Evolutionary conservation across 2,797 vertebrate genomes (phyloP).

Genomic region (Setipinna tenuifilis): DNA sequence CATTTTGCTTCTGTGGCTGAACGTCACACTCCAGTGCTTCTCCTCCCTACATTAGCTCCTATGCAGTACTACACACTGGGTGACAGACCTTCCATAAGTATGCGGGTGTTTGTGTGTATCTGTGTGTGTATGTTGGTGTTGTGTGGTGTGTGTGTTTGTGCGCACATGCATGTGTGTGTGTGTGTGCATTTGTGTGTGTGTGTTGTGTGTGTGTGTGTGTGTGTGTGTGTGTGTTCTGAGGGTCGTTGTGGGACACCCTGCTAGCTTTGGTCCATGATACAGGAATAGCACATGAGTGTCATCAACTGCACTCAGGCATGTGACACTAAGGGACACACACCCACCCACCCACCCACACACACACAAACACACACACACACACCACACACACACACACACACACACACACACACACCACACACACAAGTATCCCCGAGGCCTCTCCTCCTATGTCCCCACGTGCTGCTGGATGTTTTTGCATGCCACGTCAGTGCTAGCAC

Average conservation of each 20-base stretch:
- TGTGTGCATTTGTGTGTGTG: not conserved
- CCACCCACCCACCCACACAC: not conserved
- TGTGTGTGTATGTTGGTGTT: not conserved
- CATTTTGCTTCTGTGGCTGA: not conserved
- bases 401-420: not conserved
- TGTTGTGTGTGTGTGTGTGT: not conserved
- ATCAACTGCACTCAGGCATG: slow-evolving; percentile 32
- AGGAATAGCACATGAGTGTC: slow-evolving; percentile 17
- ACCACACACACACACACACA: not conserved
- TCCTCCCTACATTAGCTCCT: too few species aligned
- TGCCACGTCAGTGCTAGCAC: not conserved
- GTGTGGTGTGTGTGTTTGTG: not conserved
- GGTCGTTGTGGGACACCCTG: not conserved
- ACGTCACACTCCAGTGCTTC: not conserved
- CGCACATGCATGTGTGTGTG: not conserved
- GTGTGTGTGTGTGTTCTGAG: not conserved
- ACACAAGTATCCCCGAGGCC: not conserved
- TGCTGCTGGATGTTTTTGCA: slow-evolving; percentile 4
- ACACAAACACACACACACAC: not conserved
- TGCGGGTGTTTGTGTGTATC: not conserved
- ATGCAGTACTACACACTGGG: not conserved
- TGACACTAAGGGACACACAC: not conserved
- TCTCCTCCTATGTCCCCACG: not conserved
- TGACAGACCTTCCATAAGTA: not conserved
- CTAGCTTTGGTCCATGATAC: slow-evolving; percentile 12